Evolutionary conservation across 2,113 vertebrate species (phyloP), one percentile per base, ranked within the genome.

Genomic region (Kryptolebias marmoratus): DNA sequence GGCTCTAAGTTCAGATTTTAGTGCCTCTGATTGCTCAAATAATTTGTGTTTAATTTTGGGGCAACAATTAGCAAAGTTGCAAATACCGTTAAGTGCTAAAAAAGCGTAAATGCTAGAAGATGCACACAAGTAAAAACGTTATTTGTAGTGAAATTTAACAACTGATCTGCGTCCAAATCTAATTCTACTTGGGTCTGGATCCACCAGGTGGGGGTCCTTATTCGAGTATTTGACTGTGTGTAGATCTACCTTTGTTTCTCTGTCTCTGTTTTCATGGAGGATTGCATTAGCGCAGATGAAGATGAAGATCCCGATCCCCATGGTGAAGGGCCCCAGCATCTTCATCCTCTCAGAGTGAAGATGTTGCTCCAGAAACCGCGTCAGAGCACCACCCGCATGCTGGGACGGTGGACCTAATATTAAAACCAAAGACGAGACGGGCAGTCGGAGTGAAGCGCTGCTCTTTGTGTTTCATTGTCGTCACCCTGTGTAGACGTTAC

Each of bases 231-330:
- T 7, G 44, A 45, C 44, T 45, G 47, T 48, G 47, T 48, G 13
- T 62, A n/a, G 14, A 18, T 58, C 8, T 64, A 90, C 91, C 92
- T 98, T 99, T n/a, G 98, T 99, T 83, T 99, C 98, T 39, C 95
- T 94, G 92, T 99, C 98, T 70, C 98, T 94, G 90, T 99, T 99
- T 87, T 99, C 98, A 9, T 99, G 97, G 27, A 99, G 95, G 75
- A 99, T 98, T 70, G 98, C 98, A 44, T 99, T 99, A 1, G 97
- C 98, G 2, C 98, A 99, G 81, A 99, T 99, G 79, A 99, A 99
- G 81, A 99, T 98, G 80, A 99, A 99, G 75, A 99, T 99, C 59
- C 98, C 98, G 3, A 99, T 98, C 68, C 98, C 98, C 98, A 99
- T 99, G 0, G 97, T 99, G 88, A 99, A 99, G 0, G 98, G 98